phyloP scores from a whole-genome alignment of 2,113 vertebrate species.

The Lepisosteus oculatus region DNA sequence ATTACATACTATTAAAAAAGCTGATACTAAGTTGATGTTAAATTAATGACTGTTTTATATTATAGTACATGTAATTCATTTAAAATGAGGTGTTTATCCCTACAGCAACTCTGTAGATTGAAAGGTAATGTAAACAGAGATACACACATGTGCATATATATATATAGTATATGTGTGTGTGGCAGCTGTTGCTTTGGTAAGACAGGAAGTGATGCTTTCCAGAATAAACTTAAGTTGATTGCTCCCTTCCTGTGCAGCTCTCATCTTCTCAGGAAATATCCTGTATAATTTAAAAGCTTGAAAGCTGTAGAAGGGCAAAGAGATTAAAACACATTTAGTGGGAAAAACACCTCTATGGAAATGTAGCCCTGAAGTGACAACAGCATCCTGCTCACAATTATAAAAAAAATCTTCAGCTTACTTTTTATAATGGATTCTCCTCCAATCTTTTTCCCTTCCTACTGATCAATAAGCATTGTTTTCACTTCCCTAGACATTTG shows the following conservation, averaged over 20 bases:
- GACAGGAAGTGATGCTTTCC: constrained; percentile 61
- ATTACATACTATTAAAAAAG: too few species aligned
- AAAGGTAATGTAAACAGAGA: background rate
- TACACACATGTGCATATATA: background rate
- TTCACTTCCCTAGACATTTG: background rate
- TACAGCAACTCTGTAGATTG: too few species aligned
- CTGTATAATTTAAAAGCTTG: constrained; percentile 41
- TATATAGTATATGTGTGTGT: too few species aligned
- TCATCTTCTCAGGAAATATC: constrained; percentile 47
- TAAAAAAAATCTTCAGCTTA: background rate
- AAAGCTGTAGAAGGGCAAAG: constrained; percentile 43
- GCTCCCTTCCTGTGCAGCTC: constrained; percentile 50
- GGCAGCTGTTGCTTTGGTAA: constrained; percentile 6
- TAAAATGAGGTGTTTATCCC: too few species aligned
- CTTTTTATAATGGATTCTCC: background rate
- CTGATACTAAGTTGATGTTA: too few species aligned
- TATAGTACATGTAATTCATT: too few species aligned
- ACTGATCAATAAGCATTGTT: background rate
- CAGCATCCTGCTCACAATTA: background rate
- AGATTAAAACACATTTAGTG: constrained; percentile 46
- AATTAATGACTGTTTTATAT: too few species aligned
- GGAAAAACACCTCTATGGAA: constrained; percentile 46
- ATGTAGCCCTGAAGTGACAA: constrained; percentile 26
- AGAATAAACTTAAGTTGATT: constrained; percentile 67
- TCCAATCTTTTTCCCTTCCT: background rate